A percentile compares a stretch with the other conserved stretches of the same genome.
Evolutionary conservation across 2,113 vertebrate genomes (phyloP).

Genomic region (Xyrauchen texanus): DNA sequence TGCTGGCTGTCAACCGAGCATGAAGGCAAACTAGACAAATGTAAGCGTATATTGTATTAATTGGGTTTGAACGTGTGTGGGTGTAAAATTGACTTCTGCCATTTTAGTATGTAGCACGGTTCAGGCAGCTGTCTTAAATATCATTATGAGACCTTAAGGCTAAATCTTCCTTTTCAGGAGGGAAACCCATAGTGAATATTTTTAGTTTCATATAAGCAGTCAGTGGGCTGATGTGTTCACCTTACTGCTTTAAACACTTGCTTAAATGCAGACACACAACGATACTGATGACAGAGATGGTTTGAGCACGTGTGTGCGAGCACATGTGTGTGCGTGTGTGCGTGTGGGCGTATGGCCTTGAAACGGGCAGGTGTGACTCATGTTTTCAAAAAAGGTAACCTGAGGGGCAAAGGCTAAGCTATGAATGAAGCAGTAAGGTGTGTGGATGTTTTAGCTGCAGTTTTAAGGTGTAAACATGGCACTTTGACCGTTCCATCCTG

Average conservation of each 20-base stretch:
- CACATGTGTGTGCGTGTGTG: constrained; percentile 16
- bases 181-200: constrained; percentile 58
- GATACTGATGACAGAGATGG: constrained; percentile 42
- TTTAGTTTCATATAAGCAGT: constrained; percentile 38
- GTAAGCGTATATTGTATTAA: constrained; percentile 45
- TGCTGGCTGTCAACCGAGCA: constrained; percentile 42
- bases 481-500: neutral
- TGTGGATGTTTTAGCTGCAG: neutral
- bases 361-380: constrained; percentile 42
- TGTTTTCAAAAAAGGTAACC: constrained; percentile 30
- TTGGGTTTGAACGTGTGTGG: constrained; percentile 26
- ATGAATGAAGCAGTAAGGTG: constrained; percentile 32
- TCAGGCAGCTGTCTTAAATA: constrained; percentile 49
- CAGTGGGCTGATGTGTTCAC: constrained; percentile 11
- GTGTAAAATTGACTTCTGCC: neutral
- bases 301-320: constrained; percentile 31
- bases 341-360: constrained; percentile 22
- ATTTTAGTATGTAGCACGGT: neutral
- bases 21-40: constrained; percentile 49
- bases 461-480: constrained; percentile 8
- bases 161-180: constrained; percentile 46
- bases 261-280: constrained; percentile 12
- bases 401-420: constrained; percentile 44
- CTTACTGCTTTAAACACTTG: constrained; percentile 9
- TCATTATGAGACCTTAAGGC: constrained; percentile 52